Evolutionary conservation across 1,140 invertebrate species (phyloP).

Genomic region (Ptiloglossa arizonensis): DNA sequence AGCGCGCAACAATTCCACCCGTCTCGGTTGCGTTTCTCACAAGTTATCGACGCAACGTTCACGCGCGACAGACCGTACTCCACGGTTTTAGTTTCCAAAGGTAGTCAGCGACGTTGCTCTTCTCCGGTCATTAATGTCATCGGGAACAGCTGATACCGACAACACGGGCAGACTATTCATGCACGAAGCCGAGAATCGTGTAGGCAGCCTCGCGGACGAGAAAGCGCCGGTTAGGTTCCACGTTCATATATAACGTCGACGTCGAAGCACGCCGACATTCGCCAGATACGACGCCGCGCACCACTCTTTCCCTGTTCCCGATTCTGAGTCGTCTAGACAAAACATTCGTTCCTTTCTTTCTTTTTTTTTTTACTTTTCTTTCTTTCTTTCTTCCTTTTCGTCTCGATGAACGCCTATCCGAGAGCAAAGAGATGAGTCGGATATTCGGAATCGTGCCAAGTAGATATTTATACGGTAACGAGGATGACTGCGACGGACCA

Average conservation of each 20-base stretch:
- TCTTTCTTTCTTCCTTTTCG: conserved; percentile 4
- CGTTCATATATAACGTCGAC: conserved; percentile 36
- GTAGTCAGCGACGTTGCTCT: conserved; percentile 9
- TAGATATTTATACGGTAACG: conserved; percentile 57
- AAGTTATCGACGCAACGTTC: neutral
- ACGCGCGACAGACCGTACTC: neutral
- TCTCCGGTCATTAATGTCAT: conserved; percentile 47
- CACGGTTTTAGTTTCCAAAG: neutral
- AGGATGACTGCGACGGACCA: conserved; percentile 5
- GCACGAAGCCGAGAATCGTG: conserved; percentile 38
- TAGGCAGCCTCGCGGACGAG: conserved; percentile 52
- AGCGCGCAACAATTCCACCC: no score
- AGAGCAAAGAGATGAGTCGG: conserved; percentile 26
- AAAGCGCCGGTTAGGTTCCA: conserved; percentile 37
- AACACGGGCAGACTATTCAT: conserved; percentile 46
- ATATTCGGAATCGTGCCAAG: conserved; percentile 58
- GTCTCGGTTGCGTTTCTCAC: no score
- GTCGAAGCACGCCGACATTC: conserved; percentile 41
- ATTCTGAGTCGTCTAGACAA: conserved; percentile 54
- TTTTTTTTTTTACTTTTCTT: neutral
- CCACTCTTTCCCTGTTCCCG: conserved; percentile 37
- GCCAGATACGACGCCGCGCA: neutral
- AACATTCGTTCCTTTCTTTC: conserved; percentile 39
- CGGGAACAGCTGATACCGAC: conserved; percentile 50
- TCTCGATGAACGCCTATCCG: conserved; percentile 35